phyloP scores from a whole-genome alignment of 1,140 invertebrate species.

The Cyrtorhinus lividipennis region DNA sequence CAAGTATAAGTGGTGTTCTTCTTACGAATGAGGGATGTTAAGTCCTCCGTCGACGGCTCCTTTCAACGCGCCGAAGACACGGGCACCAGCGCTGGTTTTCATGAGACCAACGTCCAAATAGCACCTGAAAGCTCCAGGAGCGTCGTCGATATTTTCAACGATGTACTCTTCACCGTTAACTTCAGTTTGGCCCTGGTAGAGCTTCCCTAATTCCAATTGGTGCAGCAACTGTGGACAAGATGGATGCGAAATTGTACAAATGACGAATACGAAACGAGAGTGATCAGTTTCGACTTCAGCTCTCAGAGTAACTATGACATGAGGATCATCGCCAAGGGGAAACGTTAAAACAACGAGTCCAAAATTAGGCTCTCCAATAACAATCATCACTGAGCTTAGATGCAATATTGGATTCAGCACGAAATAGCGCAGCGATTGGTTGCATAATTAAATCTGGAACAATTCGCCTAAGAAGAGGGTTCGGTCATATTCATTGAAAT shows the following conservation, averaged over 20 bases:
- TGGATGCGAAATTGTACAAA: no score
- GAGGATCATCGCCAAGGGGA: neutral
- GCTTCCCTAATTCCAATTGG: slow-evolving; percentile 75
- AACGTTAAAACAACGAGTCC: neutral
- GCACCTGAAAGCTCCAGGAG: slow-evolving; percentile 91
- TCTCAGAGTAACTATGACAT: slow-evolving; percentile 4
- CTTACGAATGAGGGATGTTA: slow-evolving; percentile 85
- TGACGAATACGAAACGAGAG: no score
- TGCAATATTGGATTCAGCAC: no score
- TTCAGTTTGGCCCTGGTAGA: slow-evolving; percentile 82
- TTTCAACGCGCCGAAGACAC: slow-evolving; percentile 97
- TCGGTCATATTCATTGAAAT: no score
- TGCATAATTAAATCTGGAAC: no score
- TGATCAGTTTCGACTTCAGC: no score
- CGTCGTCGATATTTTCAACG: slow-evolving; percentile 83
- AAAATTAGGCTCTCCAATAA: neutral
- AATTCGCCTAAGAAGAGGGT: no score
- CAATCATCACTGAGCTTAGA: neutral
- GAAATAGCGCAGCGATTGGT: no score
- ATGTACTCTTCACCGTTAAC: slow-evolving; percentile 90
- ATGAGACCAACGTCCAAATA: slow-evolving; percentile 94
- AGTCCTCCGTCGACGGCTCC: slow-evolving; percentile 97
- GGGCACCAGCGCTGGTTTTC: slow-evolving; percentile 91
- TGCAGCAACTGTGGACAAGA: slow-evolving; percentile 54
- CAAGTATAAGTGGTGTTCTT: no score